Conservation (phyloP, 2,888 invertebrate species). For the Drosophila meridionalis region DNA sequence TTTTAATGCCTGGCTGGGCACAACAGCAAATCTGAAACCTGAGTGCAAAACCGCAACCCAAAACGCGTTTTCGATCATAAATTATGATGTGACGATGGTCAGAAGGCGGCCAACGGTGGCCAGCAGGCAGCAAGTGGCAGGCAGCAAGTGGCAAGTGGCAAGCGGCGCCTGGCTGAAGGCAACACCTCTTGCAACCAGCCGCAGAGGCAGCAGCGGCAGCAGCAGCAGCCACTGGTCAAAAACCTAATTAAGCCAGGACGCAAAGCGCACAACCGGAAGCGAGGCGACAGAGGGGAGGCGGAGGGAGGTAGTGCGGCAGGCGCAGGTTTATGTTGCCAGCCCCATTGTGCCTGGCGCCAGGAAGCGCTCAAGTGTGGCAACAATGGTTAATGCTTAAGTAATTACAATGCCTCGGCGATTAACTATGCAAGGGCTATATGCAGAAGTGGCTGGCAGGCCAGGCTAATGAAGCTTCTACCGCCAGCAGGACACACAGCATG, state of each 20-base stretch:
- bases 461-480: conserved; percentile 67
- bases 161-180: conserved; percentile 41
- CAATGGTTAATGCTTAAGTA: conserved; percentile 81
- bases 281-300: neutral
- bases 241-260: conserved; percentile 78
- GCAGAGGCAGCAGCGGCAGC: neutral
- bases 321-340: conserved; percentile 13
- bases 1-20: conserved; percentile 67
- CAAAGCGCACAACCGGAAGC: conserved; percentile 37
- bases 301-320: too few species aligned
- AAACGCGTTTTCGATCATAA: conserved; percentile 79
- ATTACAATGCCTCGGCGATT: conserved; percentile 78
- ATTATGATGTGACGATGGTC: conserved; percentile 65
- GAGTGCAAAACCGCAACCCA: conserved; percentile 66
- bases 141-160: conserved; percentile 34
- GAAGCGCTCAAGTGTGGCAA: conserved; percentile 75
- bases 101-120: conserved; percentile 25
- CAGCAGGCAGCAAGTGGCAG: conserved; percentile 21
- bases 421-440: conserved; percentile 67
- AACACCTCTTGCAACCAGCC: conserved; percentile 29
- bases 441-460: conserved; percentile 13
- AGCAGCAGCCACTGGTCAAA: conserved; percentile 65
- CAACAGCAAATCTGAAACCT: conserved; percentile 58
- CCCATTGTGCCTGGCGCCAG: conserved; percentile 55
- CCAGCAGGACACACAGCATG: conserved; percentile 59